Conservation (phyloP, 2,888 invertebrate genomes). For the Pemphredon lugubris region DNA sequence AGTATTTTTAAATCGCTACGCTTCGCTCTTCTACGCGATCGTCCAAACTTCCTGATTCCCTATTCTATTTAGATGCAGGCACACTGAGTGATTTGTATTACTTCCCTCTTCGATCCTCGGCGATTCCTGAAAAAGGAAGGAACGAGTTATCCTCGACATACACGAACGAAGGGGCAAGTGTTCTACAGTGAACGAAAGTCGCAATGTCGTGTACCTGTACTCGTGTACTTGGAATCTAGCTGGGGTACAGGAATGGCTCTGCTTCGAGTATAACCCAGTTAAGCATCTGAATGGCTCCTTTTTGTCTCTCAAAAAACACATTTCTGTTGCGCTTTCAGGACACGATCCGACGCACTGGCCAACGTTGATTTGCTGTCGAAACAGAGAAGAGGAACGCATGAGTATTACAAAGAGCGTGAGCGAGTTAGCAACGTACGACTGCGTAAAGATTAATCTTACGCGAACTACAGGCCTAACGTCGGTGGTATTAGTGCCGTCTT, state of each 20-base stretch:
- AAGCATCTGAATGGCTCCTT: constrained; percentile 76
- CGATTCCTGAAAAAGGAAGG: constrained; percentile 67
- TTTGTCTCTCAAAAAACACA: constrained; percentile 75
- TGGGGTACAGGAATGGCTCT: constrained; percentile 75
- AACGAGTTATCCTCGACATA: background rate
- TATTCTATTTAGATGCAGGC: constrained; percentile 72
- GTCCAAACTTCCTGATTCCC: background rate
- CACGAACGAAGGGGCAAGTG: too few species aligned
- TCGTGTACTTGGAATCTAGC: constrained; percentile 78
- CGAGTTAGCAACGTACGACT: too few species aligned
- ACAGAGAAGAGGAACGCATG: constrained; percentile 6
- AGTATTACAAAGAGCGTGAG: background rate
- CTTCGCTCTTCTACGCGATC: background rate
- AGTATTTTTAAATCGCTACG: constrained; percentile 17
- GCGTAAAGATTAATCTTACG: constrained; percentile 59
- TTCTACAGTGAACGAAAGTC: too few species aligned
- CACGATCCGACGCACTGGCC: constrained; percentile 80
- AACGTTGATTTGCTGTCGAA: constrained; percentile 79
- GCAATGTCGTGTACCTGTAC: too few species aligned
- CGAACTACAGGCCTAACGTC: constrained; percentile 74
- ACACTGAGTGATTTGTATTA: constrained; percentile 78
- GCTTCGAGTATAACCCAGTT: constrained; percentile 72
- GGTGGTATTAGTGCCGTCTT: constrained; percentile 72
- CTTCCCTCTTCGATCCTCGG: constrained; percentile 75
- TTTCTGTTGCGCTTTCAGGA: constrained; percentile 74